phyloP scores from a whole-genome alignment of 2,888 invertebrate species.

The Brachyptera putata region DNA sequence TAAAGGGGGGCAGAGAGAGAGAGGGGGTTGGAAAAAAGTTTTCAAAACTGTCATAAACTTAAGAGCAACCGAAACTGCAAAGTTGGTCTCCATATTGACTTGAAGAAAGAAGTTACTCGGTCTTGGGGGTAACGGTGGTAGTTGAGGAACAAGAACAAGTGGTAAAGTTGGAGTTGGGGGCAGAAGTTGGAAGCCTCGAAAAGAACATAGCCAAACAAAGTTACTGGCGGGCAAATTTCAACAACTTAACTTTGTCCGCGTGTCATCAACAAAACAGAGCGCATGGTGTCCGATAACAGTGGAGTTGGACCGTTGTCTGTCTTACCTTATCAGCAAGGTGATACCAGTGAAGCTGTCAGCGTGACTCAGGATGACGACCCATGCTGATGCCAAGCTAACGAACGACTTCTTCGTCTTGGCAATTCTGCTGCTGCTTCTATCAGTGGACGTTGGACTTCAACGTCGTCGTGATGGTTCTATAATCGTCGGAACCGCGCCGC shows the following conservation, averaged over 20 bases:
- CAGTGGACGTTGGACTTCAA: slow-evolving; percentile 38
- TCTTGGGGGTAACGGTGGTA: slow-evolving; percentile 18
- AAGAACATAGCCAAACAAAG: slow-evolving; percentile 26
- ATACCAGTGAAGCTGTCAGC: slow-evolving; percentile 1
- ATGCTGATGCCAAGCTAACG: slow-evolving; percentile 32
- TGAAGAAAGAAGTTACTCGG: slow-evolving; percentile 25
- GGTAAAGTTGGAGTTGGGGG: slow-evolving; percentile 28
- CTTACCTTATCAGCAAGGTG: slow-evolving; percentile 15
- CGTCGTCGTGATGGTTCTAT: slow-evolving; percentile 38
- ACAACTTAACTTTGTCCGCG: slow-evolving; percentile 27
- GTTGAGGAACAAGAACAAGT: slow-evolving; percentile 28
- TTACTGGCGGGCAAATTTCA: slow-evolving; percentile 23
- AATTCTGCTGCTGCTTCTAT: slow-evolving; percentile 29
- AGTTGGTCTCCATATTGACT: slow-evolving; percentile 32
- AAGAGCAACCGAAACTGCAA: slow-evolving; percentile 34
- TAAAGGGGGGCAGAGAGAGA: slow-evolving; percentile 26
- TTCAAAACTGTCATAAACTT: slow-evolving; percentile 46
- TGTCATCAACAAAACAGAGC: slow-evolving; percentile 23
- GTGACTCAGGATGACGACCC: slow-evolving; percentile 7
- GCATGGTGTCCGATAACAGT: slow-evolving; percentile 1
- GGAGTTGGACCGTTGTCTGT: not conserved
- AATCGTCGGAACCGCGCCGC: slow-evolving; percentile 39
- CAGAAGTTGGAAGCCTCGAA: slow-evolving; percentile 22
- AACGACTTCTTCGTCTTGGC: slow-evolving; percentile 25
- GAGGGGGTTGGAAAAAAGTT: slow-evolving; percentile 41